phyloP scores from a whole-genome alignment of 2,888 invertebrate genomes.

The Pteria penguin region DNA sequence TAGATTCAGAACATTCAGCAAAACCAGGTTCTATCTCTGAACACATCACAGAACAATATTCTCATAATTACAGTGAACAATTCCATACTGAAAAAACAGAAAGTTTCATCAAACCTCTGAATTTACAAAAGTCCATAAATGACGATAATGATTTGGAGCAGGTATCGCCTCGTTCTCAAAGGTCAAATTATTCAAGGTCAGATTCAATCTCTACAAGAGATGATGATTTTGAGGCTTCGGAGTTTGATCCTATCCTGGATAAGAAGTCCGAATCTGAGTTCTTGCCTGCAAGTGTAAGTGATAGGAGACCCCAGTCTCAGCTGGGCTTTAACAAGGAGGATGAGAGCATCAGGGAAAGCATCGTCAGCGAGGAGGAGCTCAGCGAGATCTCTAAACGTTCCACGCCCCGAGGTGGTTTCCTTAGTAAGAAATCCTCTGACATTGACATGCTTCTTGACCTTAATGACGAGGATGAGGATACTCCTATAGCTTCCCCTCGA shows the following conservation, averaged over 20 bases:
- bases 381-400: slow-evolving; percentile 36
- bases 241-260: slow-evolving; percentile 44
- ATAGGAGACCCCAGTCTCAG: not conserved
- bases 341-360: slow-evolving; percentile 20
- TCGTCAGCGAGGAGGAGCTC: slow-evolving; percentile 52
- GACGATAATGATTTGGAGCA: slow-evolving; percentile 57
- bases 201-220: slow-evolving; percentile 66
- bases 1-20: slow-evolving; percentile 43
- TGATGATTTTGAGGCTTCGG: slow-evolving; percentile 53
- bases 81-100: slow-evolving; percentile 24
- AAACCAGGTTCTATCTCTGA: slow-evolving; percentile 53
- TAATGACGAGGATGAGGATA: slow-evolving; percentile 58
- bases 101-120: slow-evolving; percentile 32
- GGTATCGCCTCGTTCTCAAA: slow-evolving; percentile 50
- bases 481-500: slow-evolving; percentile 63
- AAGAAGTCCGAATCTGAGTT: slow-evolving; percentile 57
- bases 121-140: slow-evolving; percentile 40
- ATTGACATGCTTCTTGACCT: slow-evolving; percentile 53
- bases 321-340: slow-evolving; percentile 7
- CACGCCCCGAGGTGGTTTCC: slow-evolving; percentile 34
- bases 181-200: slow-evolving; percentile 41
- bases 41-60: slow-evolving; percentile 41
- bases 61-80: slow-evolving; percentile 4
- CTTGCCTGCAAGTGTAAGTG: not conserved
- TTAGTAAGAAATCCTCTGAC: slow-evolving; percentile 40